These are phyloP conservation scores for Pristionchus fissidentatus DNA, from an alignment of 2,888 invertebrate genomes.

Conservation along the genomic window DNA sequence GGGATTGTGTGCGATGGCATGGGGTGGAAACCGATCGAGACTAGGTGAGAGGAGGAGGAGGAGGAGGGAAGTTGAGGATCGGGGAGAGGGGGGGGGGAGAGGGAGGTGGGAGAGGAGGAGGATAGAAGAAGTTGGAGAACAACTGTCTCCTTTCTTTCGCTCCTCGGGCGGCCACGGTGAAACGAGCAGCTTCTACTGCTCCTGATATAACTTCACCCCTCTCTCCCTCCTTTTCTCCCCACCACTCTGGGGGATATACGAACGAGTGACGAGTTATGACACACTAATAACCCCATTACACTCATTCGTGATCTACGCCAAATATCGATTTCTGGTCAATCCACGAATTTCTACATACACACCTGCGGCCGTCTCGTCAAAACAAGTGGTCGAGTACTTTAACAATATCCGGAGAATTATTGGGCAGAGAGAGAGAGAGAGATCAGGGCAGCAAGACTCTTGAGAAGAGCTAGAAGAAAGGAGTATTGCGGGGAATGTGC, in stretches of 20 bases:
- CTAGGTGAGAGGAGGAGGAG: neutral
- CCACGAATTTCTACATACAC: neutral
- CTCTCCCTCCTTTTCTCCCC: no score
- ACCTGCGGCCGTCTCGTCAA: neutral
- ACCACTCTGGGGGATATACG: no score
- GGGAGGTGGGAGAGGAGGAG: conserved; percentile 9
- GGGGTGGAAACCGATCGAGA: conserved; percentile 29
- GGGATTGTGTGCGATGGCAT: no score
- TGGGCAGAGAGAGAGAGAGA: neutral
- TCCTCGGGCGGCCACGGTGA: neutral
- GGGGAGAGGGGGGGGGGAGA: conserved; percentile 10
- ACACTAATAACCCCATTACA: neutral
- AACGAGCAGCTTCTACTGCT: neutral
- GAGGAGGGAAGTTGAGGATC: neutral
- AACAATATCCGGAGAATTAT: conserved; percentile 1
- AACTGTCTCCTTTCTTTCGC: conserved; percentile 8
- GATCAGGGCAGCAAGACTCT: conserved; percentile 9
- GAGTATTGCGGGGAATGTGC: neutral
- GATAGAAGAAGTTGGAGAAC: conserved; percentile 43
- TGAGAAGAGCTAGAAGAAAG: conserved; percentile 6
- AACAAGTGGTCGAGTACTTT: conserved; percentile 22
- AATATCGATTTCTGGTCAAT: conserved; percentile 11
- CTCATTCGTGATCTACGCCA: neutral
- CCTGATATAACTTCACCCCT: conserved; percentile 33
- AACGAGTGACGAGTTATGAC: conserved; percentile 40